phyloP scores from a whole-genome alignment of 2,797 vertebrate genomes.

The Eupleurogrammus muticus region DNA sequence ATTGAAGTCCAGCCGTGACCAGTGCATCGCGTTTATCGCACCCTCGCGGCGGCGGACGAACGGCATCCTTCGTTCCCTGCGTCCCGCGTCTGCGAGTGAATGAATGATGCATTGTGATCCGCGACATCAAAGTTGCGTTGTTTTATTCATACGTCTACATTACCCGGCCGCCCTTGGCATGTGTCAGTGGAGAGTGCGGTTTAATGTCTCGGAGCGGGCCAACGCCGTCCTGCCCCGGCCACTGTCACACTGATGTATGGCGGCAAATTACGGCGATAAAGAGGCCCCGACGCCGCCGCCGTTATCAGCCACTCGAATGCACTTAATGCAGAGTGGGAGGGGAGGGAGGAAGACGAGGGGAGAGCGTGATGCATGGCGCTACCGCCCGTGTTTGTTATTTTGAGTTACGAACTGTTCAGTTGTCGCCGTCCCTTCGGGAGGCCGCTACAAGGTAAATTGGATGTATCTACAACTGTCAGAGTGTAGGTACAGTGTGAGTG shows the following conservation, averaged over 20 bases:
- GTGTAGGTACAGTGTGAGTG: constrained; percentile 53
- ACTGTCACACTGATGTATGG: constrained; percentile 74
- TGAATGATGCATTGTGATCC: constrained; percentile 73
- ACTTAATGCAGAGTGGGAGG: constrained; percentile 66
- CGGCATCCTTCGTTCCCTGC: constrained; percentile 65
- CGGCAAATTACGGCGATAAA: constrained; percentile 75
- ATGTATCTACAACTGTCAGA: constrained; percentile 65
- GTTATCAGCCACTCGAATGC: constrained; percentile 67
- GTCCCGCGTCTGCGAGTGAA: constrained; percentile 52
- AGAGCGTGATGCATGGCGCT: constrained; percentile 26
- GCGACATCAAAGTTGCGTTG: constrained; percentile 69
- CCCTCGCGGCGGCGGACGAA: constrained; percentile 58
- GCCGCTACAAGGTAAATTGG: constrained; percentile 64
- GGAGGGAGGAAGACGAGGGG: constrained; percentile 23
- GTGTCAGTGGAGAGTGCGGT: constrained; percentile 57
- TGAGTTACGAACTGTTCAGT: constrained; percentile 50
- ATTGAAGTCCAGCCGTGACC: constrained; percentile 76
- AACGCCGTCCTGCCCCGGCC: constrained; percentile 59
- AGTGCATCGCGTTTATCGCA: constrained; percentile 61
- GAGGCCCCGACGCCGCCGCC: constrained; percentile 67
- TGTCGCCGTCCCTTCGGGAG: constrained; percentile 65
- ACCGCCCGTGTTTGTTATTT: constrained; percentile 59
- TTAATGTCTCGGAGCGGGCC: constrained; percentile 49
- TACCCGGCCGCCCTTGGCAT: constrained; percentile 74
- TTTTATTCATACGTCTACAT: constrained; percentile 79